Base-by-base conservation (phyloP, 1,140 invertebrate species). In the Euwallacea fornicatus region DNA sequence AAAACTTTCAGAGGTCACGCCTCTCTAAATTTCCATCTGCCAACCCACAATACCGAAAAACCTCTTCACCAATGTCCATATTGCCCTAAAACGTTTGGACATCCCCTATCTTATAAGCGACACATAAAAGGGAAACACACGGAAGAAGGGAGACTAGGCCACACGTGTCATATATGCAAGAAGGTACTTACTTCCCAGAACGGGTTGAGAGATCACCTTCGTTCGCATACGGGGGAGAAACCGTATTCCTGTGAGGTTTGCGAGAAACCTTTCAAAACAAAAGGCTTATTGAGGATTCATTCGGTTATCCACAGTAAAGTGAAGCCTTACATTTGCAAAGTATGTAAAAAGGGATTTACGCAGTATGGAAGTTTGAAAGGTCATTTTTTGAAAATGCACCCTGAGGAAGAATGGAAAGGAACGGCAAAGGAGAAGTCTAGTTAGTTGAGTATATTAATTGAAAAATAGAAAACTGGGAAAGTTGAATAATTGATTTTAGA, bases 161-260 rank as follows among this genome's bases (percentile, higher is more conserved):
- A 71, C 59, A 63, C 62, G 4, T 79, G 78, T 67, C 54, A 73
- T 21, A 54, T 75, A 7, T 79, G 78, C 55, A 75, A 65, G 9
- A 76, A 77, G 61, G 62, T 56, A 64, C 54, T 75, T 16, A 63
- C 61, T 7, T 67, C 73, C 8, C 44, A 43, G 2, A 50, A 44
- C 7, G 66, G 71, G 43, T 64, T 77, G 11, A 73, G 66, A 46
- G 43, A 63, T 41, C 90, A 91, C 75, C 88, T 90, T 86, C 80
- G 88, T 13, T 84, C 83, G 55, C 89, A 91, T 73, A 89, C 89
- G 0, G 89, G 89, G 0, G 88, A 90, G 75, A 90, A 89, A 76
- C 89, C 89, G 6, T 91, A 88, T 78, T 83, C 87, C 59, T 92
- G 90, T 80, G 79, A 83, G 6, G 82, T 86, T 16, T 91, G 90